Conservation (phyloP, 2,888 invertebrate species). For the Amphiduros pacificus region DNA sequence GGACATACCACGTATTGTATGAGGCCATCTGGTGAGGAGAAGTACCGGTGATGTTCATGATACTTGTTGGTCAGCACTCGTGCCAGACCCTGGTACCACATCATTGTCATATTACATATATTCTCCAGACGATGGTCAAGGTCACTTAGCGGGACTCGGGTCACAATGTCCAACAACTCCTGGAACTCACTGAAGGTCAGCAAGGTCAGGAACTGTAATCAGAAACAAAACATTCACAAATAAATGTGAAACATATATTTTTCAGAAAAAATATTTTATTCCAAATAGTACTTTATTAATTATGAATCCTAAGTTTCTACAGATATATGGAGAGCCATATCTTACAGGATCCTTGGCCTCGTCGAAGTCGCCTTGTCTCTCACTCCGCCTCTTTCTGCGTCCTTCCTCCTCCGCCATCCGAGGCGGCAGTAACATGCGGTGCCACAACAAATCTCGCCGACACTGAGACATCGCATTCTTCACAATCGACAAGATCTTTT, state of each 20-base stretch:
- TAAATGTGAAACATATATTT: not conserved
- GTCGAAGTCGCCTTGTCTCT: constrained; percentile 4
- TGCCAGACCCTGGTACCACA: constrained; percentile 70
- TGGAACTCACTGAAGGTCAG: constrained; percentile 69
- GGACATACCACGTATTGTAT: constrained; percentile 66
- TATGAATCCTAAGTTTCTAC: not conserved
- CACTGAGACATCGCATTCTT: constrained; percentile 71
- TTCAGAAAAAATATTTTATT: not conserved
- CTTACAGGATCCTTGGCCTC: constrained; percentile 24
- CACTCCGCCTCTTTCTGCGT: constrained; percentile 34
- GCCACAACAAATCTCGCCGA: constrained; percentile 73
- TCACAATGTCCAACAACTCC: constrained; percentile 67
- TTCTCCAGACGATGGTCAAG: constrained; percentile 67
- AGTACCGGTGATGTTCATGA: constrained; percentile 65
- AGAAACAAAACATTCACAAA: not conserved
- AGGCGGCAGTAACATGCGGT: constrained; percentile 63
- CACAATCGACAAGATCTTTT: constrained; percentile 66
- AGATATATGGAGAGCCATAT: not conserved
- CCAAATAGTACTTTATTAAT: not conserved
- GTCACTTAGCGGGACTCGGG: constrained; percentile 65
- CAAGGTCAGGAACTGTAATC: constrained; percentile 29
- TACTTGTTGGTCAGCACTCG: constrained; percentile 67
- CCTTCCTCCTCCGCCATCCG: constrained; percentile 41
- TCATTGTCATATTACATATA: constrained; percentile 67
- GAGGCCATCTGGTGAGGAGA: constrained; percentile 66